Conservation (phyloP, 23 tunicate species). For the Botrylloides violaceus region DNA sequence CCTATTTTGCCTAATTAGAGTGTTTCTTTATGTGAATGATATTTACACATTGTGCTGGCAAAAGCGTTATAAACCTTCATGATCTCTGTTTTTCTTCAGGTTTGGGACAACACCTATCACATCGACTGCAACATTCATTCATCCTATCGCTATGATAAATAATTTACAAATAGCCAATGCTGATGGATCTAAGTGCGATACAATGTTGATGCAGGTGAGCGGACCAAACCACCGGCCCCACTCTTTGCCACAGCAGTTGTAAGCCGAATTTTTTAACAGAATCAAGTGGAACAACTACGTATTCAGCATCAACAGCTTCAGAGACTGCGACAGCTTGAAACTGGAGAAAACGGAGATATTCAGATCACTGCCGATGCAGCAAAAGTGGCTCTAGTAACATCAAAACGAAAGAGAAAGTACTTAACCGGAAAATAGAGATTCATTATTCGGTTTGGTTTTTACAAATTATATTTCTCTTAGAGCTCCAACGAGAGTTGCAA, state of each 20-base stretch:
- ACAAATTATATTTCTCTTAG: neutral
- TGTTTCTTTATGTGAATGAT: neutral
- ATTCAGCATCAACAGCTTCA: constrained; percentile 61
- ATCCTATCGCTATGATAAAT: constrained; percentile 14
- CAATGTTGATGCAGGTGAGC: constrained; percentile 20
- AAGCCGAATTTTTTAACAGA: neutral
- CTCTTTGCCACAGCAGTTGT: neutral
- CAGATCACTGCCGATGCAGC: neutral
- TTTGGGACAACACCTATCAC: constrained; percentile 5
- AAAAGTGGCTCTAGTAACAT: constrained; percentile 6
- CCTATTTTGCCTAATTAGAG: neutral
- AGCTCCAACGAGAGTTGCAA: constrained; percentile 21
- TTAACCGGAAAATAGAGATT: too few relatives aligned
- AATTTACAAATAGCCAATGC: neutral
- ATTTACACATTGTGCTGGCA: neutral
- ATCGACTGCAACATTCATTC: constrained; percentile 1
- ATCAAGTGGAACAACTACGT: constrained; percentile 55
- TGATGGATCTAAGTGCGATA: constrained; percentile 10
- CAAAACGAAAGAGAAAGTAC: constrained; percentile 25
- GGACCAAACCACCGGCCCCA: neutral
- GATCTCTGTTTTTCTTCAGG: neutral
- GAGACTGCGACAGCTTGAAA: constrained; percentile 23
- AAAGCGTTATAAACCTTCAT: neutral
- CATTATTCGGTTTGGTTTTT: too few relatives aligned
- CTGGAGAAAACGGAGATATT: constrained; percentile 10